phyloP scores from a whole-genome alignment of 2,888 invertebrate species.

The Willowsia nigromaculata region DNA sequence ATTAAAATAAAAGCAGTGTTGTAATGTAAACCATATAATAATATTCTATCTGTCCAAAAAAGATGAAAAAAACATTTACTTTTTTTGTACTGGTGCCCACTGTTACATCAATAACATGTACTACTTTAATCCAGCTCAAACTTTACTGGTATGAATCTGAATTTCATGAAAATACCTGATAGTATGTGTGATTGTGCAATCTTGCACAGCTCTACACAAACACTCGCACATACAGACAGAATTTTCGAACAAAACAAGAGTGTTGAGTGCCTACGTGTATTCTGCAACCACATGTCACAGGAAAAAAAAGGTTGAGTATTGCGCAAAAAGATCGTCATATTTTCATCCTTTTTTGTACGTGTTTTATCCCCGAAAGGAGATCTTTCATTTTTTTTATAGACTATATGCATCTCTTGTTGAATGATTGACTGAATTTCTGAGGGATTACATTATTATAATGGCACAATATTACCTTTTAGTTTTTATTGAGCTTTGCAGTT shows the following conservation, averaged over 20 bases:
- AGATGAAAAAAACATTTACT: neutral
- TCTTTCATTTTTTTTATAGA: neutral
- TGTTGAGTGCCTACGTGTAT: neutral
- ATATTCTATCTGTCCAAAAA: neutral
- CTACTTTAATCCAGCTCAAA: slow-evolving; percentile 44
- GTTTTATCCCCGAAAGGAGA: slow-evolving; percentile 4
- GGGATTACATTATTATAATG: neutral
- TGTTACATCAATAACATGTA: neutral
- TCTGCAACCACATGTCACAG: slow-evolving; percentile 44
- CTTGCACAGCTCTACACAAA: neutral
- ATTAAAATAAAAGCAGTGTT: slow-evolving; percentile 2
- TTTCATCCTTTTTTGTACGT: slow-evolving; percentile 7
- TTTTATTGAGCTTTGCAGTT: neutral
- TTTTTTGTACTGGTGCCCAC: slow-evolving; percentile 25
- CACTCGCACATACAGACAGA: neutral
- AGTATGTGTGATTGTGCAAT: neutral
- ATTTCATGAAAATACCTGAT: slow-evolving; percentile 43
- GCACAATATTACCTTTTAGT: neutral
- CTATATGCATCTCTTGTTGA: neutral
- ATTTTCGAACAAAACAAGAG: neutral
- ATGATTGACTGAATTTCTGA: neutral
- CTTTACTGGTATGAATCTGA: neutral
- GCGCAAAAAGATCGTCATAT: neutral
- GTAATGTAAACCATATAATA: slow-evolving; percentile 4
- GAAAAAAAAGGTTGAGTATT: neutral